Evolutionary conservation across 53 echinoderm and acorn worm species (phyloP).

Genomic region (Arbacia lixula): DNA sequence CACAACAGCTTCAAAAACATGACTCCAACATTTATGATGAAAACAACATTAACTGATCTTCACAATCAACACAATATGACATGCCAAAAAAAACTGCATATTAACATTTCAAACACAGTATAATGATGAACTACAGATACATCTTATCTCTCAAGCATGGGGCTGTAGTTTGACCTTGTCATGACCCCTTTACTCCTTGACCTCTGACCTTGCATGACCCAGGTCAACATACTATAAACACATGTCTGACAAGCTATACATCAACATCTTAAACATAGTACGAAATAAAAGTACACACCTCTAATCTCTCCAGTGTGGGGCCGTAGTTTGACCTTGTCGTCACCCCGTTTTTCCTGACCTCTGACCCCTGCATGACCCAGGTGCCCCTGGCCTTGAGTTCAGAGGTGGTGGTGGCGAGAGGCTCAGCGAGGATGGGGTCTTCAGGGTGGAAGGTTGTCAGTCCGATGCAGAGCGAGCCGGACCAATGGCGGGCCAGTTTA

Average conservation of each 20-base stretch:
- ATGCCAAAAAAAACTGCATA: too few species aligned
- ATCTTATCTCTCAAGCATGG: too few species aligned
- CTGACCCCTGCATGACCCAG: conserved; percentile 95
- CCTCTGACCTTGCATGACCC: too few species aligned
- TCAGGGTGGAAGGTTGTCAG: conserved; percentile 85
- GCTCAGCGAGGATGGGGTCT: conserved; percentile 59
- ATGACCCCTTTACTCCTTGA: too few species aligned
- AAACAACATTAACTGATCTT: too few species aligned
- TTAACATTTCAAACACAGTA: too few species aligned
- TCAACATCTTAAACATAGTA: neutral
- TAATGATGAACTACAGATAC: too few species aligned
- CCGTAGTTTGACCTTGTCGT: conserved; percentile 84
- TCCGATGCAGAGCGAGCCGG: conserved; percentile 92
- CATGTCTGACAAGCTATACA: neutral
- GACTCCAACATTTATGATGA: too few species aligned
- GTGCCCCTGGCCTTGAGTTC: conserved; percentile 73
- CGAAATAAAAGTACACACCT: conserved; percentile 79
- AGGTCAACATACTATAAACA: neutral
- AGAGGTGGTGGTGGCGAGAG: conserved; percentile 64
- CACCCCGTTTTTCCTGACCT: conserved; percentile 85
- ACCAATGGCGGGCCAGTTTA: conserved; percentile 82
- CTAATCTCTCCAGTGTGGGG: conserved; percentile 89
- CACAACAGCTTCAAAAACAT: too few species aligned
- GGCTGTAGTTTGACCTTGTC: too few species aligned
- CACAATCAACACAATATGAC: too few species aligned